Base-by-base conservation (phyloP, 1,140 invertebrate species). In the Ips nitidus region DNA sequence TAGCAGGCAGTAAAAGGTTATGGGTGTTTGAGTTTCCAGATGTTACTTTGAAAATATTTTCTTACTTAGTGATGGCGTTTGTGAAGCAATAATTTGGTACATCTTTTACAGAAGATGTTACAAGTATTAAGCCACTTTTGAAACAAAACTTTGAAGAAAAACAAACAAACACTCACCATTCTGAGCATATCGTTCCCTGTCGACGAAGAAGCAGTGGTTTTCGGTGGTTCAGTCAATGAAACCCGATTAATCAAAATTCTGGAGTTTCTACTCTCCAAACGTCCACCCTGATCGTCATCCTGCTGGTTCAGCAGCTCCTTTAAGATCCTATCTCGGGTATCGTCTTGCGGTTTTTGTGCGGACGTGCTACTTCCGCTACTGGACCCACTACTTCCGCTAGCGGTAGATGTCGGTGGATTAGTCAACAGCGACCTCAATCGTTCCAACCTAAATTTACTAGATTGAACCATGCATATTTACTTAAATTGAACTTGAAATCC, bases 301-400 rank as follows among this genome's bases (percentile, higher is more conserved):
- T 91, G 88, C 76, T 91, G 88, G 79, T 93, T 92, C 52, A 94
- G 81, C 76, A 94, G 80, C 64, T 86, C 89, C 79, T 94, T 93
- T 52, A 93, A 81, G 77, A 94, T 92, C 70, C 81, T 79, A 79
- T 88, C 80, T 60, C 85, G 82, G 67, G 83, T 84, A 52, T 79
- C 78, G 63, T 78, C 79, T 50, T 85, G 75, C 59, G 80, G 65
- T 41, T 80, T 71, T 81, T 73, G 4, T 2, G 2, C 5, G 7
- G 43, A 39, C 42, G n/a, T 8, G 37, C 38, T 2, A 42, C 40
- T 61, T 5, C 41, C 7, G 86, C 90, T 56, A 89, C 88, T 87
- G 43, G 84, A 81, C 47, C 79, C 78, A 22, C 22, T 22, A 22
- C 22, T 22, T 22, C 22, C 22, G 22, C 76, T 80, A 7, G 79